These are phyloP conservation scores for Cuniculus paca DNA, from an alignment of 2,797 vertebrate genomes.

Conservation along the genomic window DNA sequence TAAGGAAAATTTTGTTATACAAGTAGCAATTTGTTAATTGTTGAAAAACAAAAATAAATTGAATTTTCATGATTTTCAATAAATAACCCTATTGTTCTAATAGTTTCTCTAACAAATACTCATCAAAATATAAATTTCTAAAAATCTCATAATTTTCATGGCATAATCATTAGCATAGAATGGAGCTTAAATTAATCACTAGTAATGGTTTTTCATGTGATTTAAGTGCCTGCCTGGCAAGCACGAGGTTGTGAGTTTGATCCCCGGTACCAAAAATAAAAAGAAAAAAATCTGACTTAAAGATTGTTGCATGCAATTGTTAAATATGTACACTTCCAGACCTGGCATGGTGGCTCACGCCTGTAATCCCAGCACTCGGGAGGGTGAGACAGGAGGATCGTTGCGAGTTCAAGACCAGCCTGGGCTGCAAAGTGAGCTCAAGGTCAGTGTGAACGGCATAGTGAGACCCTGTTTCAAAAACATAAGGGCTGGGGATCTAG, in stretches of 20 bases:
- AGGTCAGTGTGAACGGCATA: no score
- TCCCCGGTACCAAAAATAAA: no score
- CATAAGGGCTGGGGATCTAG: no score
- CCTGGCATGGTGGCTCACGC: no score
- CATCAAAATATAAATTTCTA: conserved; percentile 36
- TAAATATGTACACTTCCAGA: neutral
- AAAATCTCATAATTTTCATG: conserved; percentile 3
- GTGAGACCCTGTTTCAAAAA: no score
- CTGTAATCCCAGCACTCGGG: no score
- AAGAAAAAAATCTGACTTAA: conserved; percentile 18
- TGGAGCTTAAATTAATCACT: conserved; percentile 33
- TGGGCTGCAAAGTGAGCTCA: no score
- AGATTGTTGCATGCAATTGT: neutral
- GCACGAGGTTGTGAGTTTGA: no score
- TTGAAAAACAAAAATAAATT: conserved; percentile 67
- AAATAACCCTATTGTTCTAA: conserved; percentile 65
- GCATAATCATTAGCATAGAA: neutral
- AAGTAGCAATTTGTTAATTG: conserved; percentile 70
- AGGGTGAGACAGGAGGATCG: no score
- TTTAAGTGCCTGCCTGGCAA: no score
- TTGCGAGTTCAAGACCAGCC: no score
- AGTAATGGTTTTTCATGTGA: conserved; percentile 9
- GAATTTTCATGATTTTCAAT: conserved; percentile 75
- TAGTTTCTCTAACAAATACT: conserved; percentile 60
- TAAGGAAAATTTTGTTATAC: conserved; percentile 45